Evolutionary conservation across 2,113 vertebrate genomes (phyloP), one percentile per base, ranked within the genome.

Genomic region (Atherinomorus stipes): DNA sequence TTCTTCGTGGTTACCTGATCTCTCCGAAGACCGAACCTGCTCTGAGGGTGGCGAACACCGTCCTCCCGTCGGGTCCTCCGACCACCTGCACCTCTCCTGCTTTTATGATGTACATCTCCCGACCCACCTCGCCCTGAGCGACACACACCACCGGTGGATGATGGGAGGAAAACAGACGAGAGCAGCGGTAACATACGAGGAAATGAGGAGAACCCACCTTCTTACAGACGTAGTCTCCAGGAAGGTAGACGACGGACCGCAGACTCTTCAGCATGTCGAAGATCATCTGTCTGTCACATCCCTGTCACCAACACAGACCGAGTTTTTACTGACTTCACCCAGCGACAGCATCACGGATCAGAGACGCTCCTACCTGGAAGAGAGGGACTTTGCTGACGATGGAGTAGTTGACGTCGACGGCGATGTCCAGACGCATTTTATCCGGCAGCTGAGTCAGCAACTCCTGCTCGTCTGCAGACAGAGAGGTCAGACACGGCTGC

Each of bases 101-200:
- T 85, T 99, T 97, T 77, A 99, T 99, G 61, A 99, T 99, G 91
- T 99, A 99, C 98, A 99, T 99, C 90, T 99, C 98, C 0, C 97
- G 94, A 53, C 98, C 98, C 0, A 99, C 98, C 81, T 99, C 98
- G 0, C 94, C 98, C 98, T 99, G 86, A 44, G 83, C 12, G 6
- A 23, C 0, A 58, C 16, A 18, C 3, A 21, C 0, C 9, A 11
- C 18, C 50, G 19, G 25, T 11, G 25, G 10, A 16, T 11, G 10
- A 23, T 31, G 1, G 4, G 16, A 31, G 26, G 11, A 11, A 50
- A 67, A 62, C 44, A 44, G 57, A 49, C 23, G 21, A 11, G 8
- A 38, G 16, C n/a, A 8, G 2, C n/a, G 11, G 1, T 47, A 1
- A 54, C 15, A n/a, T 13, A 3, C 7, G 28, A 26, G 4, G 21